These are phyloP conservation scores for Nesogale talazaci DNA, from an alignment of 2,113 vertebrate genomes.

Conservation along the genomic window DNA sequence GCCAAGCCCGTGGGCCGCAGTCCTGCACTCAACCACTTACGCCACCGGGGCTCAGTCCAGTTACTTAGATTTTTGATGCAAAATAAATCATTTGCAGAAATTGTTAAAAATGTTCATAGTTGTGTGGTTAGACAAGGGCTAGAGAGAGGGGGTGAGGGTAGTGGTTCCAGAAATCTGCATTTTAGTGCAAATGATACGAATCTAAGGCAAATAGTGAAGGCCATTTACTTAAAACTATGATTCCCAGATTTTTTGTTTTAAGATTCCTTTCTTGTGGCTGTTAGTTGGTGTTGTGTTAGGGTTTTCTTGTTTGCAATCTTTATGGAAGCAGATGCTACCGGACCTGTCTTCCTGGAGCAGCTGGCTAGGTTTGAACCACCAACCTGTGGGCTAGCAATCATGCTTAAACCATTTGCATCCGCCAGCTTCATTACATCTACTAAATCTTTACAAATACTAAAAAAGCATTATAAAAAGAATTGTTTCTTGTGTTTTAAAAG, in stretches of 20 bases:
- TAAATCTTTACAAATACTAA: too few relatives aligned
- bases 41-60: too few relatives aligned
- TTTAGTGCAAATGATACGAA: background rate
- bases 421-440: too few relatives aligned
- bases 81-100: slow-evolving; percentile 18
- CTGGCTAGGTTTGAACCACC: background rate
- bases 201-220: background rate
- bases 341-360: background rate
- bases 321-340: background rate
- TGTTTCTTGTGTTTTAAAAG: background rate
- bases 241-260: slow-evolving; percentile 15
- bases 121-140: slow-evolving; percentile 1
- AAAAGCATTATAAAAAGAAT: too few relatives aligned
- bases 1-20: too few relatives aligned
- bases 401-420: background rate
- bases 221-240: background rate
- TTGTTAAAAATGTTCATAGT: background rate
- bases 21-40: too few relatives aligned
- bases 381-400: background rate
- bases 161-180: background rate
- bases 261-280: background rate
- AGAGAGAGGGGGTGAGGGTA: background rate
- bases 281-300: background rate
- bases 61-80: slow-evolving; percentile 25
- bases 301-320: background rate